Evolutionary conservation across 2,888 invertebrate genomes (phyloP).

Genomic region (Hyppa rectilinea): DNA sequence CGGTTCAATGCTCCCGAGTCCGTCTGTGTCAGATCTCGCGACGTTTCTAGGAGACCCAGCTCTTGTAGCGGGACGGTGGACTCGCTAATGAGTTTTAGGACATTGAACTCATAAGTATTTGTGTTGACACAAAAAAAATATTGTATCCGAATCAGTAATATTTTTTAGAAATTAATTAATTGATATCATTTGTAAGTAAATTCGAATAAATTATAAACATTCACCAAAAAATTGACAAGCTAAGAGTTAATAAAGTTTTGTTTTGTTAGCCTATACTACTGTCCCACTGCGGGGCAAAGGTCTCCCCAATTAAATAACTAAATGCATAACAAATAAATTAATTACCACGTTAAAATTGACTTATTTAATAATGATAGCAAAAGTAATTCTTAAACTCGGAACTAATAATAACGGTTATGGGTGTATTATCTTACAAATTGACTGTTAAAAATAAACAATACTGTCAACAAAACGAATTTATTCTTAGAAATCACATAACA

Average conservation of each 20-base stretch:
- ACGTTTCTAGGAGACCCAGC: constrained; percentile 53
- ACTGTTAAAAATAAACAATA: constrained; percentile 47
- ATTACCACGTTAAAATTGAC: not conserved
- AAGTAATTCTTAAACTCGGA: not conserved
- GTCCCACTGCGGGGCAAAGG: too few species aligned
- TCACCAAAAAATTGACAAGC: not conserved
- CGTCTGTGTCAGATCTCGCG: constrained; percentile 41
- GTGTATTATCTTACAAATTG: constrained; percentile 2
- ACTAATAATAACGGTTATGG: not conserved
- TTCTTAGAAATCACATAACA: constrained; percentile 46
- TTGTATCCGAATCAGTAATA: constrained; percentile 14
- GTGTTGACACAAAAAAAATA: constrained; percentile 40
- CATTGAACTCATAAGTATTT: constrained; percentile 51
- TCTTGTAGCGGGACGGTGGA: constrained; percentile 22
- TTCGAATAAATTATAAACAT: not conserved
- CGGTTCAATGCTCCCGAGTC: constrained; percentile 81
- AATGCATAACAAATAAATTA: not conserved
- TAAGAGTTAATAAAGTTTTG: too few species aligned
- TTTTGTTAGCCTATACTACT: too few species aligned
- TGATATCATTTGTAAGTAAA: not conserved
- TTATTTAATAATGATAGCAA: not conserved
- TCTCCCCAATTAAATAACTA: too few species aligned
- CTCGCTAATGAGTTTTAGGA: constrained; percentile 44
- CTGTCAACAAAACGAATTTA: constrained; percentile 43
- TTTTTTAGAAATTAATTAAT: constrained; percentile 5